A percentile compares a stretch with the other conserved stretches of the same genome.
These are phyloP conservation scores for Chloroclysta siterata DNA, from an alignment of 2,888 invertebrate genomes.

Conservation along the genomic window DNA sequence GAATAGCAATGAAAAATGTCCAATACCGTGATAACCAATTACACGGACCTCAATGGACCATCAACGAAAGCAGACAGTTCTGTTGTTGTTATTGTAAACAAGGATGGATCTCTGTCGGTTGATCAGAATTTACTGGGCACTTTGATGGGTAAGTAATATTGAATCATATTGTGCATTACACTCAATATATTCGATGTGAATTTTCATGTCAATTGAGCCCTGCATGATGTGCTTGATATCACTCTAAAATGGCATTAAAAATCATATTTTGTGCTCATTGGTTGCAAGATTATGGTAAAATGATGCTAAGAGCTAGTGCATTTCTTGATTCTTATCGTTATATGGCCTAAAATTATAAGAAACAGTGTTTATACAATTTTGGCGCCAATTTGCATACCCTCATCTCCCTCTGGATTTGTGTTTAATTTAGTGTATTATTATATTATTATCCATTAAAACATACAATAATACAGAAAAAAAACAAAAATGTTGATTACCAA, in stretches of 20 bases:
- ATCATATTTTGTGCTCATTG: background rate
- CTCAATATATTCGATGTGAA: background rate
- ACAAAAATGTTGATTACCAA: background rate
- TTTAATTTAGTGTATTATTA: background rate
- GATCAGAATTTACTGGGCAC: slow-evolving; percentile 92
- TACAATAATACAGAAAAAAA: background rate
- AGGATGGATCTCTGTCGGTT: slow-evolving; percentile 93
- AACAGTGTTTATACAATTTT: slow-evolving; percentile 31
- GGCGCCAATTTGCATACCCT: slow-evolving; percentile 44
- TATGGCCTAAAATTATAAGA: background rate
- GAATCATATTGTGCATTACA: background rate
- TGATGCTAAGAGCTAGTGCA: background rate
- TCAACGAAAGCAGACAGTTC: slow-evolving; percentile 87
- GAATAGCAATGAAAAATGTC: slow-evolving; percentile 77
- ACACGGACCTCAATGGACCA: slow-evolving; percentile 81
- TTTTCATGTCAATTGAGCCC: slow-evolving; percentile 1
- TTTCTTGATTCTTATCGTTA: background rate
- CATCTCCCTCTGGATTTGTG: slow-evolving; percentile 6
- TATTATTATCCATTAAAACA: too few relatives aligned
- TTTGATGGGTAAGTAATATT: slow-evolving; percentile 87
- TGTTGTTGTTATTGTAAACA: slow-evolving; percentile 93
- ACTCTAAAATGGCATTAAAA: background rate
- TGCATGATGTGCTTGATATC: background rate
- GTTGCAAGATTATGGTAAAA: background rate
- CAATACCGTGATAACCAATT: slow-evolving; percentile 83